Conservation (phyloP, 2,797 vertebrate genomes). For the Periparus ater region DNA sequence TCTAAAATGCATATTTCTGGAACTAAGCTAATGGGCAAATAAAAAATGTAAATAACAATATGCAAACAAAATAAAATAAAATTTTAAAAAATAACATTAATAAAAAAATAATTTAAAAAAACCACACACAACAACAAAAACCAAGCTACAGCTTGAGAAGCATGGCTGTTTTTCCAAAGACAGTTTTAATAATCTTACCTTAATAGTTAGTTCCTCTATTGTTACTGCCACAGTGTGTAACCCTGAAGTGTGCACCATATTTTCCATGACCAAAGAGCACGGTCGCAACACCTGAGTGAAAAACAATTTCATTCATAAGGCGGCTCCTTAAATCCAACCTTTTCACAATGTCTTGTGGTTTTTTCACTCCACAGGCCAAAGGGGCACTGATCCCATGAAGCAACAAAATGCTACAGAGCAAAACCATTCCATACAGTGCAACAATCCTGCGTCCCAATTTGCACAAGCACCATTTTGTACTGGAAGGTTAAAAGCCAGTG, state of each 20-base stretch:
- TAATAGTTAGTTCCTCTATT: constrained; percentile 88
- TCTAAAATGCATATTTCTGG: not conserved
- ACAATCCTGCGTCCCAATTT: not conserved
- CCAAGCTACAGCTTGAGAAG: not conserved
- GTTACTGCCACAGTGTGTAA: constrained; percentile 81
- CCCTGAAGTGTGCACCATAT: constrained; percentile 73
- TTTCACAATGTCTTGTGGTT: not conserved
- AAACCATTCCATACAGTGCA: not conserved
- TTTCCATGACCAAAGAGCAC: constrained; percentile 88
- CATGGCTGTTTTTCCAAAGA: not conserved
- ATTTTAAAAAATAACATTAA: too few relatives aligned
- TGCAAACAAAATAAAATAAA: not conserved
- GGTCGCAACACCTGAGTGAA: constrained; percentile 86
- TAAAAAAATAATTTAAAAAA: too few relatives aligned
- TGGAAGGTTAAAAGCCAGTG: not conserved
- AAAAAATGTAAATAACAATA: not conserved
- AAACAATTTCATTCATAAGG: not conserved
- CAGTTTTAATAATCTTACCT: constrained; percentile 77
- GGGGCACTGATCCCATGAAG: not conserved
- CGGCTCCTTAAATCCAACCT: not conserved
- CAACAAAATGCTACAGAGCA: not conserved
- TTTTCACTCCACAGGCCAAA: not conserved
- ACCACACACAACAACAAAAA: not conserved
- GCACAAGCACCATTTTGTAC: not conserved
- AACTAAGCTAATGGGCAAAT: not conserved